Evolutionary conservation across 1,140 invertebrate species (phyloP).

Genomic region (Drepana arcuata): DNA sequence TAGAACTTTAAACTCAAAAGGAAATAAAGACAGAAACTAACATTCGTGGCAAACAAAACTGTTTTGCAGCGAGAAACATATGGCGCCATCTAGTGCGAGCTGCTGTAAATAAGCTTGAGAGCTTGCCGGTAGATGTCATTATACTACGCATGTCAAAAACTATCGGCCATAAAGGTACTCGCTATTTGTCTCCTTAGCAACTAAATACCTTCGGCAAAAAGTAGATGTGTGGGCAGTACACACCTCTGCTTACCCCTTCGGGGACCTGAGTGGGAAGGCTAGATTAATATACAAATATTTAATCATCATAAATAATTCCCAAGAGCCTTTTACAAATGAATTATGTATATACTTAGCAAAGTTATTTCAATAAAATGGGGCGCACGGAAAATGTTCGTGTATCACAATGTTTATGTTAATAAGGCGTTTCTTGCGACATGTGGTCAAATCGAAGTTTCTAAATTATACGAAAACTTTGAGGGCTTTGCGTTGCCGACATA

Average conservation of each 20-base stretch:
- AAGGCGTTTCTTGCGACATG: constrained; percentile 24
- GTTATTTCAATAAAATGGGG: constrained; percentile 10
- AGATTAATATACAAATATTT: too few relatives aligned
- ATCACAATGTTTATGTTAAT: constrained; percentile 38
- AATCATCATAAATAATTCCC: too few relatives aligned
- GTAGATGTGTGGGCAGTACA: too few relatives aligned
- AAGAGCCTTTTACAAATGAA: constrained; percentile 12
- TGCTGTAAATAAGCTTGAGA: constrained; percentile 1
- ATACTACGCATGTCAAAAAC: too few relatives aligned
- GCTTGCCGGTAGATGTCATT: constrained; percentile 12
- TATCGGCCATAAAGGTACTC: too few relatives aligned
- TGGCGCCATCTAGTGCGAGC: constrained; percentile 18
- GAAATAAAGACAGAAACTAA: constrained; percentile 25
- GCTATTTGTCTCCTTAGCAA: too few relatives aligned
- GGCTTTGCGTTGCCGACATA: too few relatives aligned
- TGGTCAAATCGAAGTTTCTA: constrained; percentile 21
- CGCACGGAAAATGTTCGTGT: constrained; percentile 12
- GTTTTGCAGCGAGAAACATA: constrained; percentile 2
- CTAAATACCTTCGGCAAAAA: too few relatives aligned
- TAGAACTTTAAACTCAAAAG: constrained; percentile 17
- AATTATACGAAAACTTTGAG: constrained; percentile 42
- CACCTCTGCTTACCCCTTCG: too few relatives aligned
- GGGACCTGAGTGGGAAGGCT: too few relatives aligned
- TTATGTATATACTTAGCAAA: constrained; percentile 18
- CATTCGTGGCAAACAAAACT: constrained; percentile 33